A percentile compares a stretch with the other conserved stretches of the same genome.
Evolutionary conservation across 2,888 invertebrate genomes (phyloP).

Genomic region (Miltochrista miniata): DNA sequence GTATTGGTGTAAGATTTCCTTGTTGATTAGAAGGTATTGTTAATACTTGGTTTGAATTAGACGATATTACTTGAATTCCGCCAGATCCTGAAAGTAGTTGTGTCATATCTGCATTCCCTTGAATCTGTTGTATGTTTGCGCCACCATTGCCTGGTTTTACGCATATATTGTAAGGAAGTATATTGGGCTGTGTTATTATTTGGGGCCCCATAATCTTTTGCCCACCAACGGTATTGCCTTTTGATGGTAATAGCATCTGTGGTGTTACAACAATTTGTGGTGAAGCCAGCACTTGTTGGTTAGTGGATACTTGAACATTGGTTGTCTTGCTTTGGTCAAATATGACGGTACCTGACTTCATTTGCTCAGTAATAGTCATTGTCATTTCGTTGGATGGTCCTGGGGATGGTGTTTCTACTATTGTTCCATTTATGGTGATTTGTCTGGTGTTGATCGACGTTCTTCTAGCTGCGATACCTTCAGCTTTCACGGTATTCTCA

Average conservation of each 20-base stretch:
- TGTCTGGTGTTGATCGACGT: conserved; percentile 80
- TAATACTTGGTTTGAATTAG: conserved; percentile 77
- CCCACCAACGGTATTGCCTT: conserved; percentile 65
- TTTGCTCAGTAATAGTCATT: conserved; percentile 78
- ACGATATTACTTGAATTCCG: conserved; percentile 80
- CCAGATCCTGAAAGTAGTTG: conserved; percentile 73
- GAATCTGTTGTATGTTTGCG: conserved; percentile 73
- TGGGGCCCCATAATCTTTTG: conserved; percentile 75
- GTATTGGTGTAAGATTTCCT: conserved; percentile 63
- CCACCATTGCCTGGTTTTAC: conserved; percentile 73
- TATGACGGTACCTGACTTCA: conserved; percentile 77
- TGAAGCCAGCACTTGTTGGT: conserved; percentile 74
- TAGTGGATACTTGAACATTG: conserved; percentile 74
- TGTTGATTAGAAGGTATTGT: conserved; percentile 75
- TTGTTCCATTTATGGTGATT: conserved; percentile 81
- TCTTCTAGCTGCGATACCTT: conserved; percentile 74
- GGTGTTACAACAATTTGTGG: conserved; percentile 81
- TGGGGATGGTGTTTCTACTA: conserved; percentile 81
- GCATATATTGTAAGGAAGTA: conserved; percentile 78
- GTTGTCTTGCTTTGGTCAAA: conserved; percentile 77
- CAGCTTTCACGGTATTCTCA: conserved; percentile 77
- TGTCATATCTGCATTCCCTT: conserved; percentile 70
- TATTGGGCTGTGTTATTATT: conserved; percentile 73
- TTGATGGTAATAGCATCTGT: conserved; percentile 76
- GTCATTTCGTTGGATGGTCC: conserved; percentile 79